These are phyloP conservation scores for Archips crataeganus DNA, from an alignment of 2,888 invertebrate genomes.

Conservation along the genomic window DNA sequence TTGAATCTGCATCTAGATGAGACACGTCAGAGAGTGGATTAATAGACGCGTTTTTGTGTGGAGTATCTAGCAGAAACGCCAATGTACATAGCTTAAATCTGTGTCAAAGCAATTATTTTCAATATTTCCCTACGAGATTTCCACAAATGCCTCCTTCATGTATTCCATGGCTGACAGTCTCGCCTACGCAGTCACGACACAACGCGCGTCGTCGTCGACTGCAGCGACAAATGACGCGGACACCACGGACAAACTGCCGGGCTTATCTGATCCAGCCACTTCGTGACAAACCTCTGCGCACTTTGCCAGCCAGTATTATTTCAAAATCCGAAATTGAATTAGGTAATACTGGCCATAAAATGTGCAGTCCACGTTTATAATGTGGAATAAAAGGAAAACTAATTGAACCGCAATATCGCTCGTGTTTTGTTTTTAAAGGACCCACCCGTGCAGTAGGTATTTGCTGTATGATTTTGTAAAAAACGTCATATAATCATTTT, in stretches of 20 bases:
- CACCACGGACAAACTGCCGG: conserved; percentile 78
- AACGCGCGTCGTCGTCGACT: conserved; percentile 41
- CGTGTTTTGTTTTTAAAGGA: too few species aligned
- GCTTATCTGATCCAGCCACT: conserved; percentile 80
- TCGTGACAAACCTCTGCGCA: conserved; percentile 73
- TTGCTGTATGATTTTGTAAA: too few species aligned
- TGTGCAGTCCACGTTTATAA: neutral
- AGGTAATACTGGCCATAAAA: neutral
- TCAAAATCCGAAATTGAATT: conserved; percentile 8
- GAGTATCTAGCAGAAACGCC: too few species aligned
- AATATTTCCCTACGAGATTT: neutral
- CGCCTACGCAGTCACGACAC: conserved; percentile 77
- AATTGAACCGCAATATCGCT: too few species aligned
- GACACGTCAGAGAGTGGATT: too few species aligned
- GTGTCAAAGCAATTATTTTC: neutral
- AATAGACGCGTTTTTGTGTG: too few species aligned
- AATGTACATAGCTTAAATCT: neutral
- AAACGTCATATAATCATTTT: too few species aligned
- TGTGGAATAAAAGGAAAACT: too few species aligned
- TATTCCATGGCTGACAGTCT: conserved; percentile 51
- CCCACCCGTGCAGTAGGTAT: too few species aligned
- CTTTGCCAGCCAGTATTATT: conserved; percentile 16
- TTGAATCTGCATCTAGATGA: too few species aligned
- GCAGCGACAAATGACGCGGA: conserved; percentile 74
- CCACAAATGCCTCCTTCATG: conserved; percentile 34